These are phyloP conservation scores for Anguilla pacifica DNA, from an alignment of 2,797 vertebrate species.

Conservation along the genomic window DNA sequence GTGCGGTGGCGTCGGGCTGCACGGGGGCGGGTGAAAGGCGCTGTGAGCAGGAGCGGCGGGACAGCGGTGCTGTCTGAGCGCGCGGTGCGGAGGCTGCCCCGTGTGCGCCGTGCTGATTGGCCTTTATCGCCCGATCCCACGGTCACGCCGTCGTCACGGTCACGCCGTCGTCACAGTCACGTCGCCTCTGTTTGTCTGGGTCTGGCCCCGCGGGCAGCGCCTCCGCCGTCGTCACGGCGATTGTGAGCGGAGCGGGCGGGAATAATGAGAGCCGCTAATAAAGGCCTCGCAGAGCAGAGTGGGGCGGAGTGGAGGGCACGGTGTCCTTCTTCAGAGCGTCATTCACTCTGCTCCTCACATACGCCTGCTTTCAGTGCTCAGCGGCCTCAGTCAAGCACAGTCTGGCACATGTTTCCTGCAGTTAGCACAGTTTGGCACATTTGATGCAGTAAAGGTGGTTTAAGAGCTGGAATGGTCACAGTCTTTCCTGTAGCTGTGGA, in stretches of 20 bases:
- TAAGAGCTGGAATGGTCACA: not conserved
- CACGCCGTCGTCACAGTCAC: not conserved
- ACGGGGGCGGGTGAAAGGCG: no score
- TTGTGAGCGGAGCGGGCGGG: no score
- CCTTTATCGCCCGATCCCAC: slow-evolving; percentile 17
- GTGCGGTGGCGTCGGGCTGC: no score
- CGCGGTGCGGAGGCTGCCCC: not conserved
- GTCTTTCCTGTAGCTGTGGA: not conserved
- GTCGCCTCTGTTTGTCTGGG: slow-evolving; percentile 23
- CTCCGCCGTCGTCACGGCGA: no score
- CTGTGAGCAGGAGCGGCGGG: not conserved
- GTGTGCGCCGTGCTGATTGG: slow-evolving; percentile 37
- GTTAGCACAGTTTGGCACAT: not conserved
- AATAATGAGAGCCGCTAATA: no score
- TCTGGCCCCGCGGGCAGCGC: not conserved
- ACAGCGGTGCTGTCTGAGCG: slow-evolving; percentile 29
- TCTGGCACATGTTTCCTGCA: not conserved
- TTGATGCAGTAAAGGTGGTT: no score
- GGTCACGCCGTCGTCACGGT: not conserved
- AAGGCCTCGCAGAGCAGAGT: not conserved
- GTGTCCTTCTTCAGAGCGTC: slow-evolving; percentile 7
- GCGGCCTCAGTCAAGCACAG: not conserved
- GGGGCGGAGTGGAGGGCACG: not conserved
- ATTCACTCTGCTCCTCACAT: not conserved
- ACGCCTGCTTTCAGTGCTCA: no score